Percentiles rank a stretch among this genome's conserved stretches.
phyloP scores from a whole-genome alignment of 2,797 vertebrate genomes.

The Notamacropus eugenii region DNA sequence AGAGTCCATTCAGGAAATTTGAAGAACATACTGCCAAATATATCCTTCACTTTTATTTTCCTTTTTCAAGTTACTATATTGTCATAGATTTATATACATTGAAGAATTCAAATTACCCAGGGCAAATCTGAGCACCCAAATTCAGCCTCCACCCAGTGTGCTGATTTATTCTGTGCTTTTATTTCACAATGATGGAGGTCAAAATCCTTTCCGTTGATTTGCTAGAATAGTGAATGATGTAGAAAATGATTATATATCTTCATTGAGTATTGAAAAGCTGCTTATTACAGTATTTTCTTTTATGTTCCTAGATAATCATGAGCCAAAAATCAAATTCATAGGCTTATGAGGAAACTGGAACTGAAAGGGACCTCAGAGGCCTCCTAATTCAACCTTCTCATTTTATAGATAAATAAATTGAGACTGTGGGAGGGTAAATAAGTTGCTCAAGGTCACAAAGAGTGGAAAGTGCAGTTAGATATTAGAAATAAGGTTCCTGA shows the following conservation, averaged over 20 bases:
- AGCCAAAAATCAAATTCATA: background rate
- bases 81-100: slow-evolving; percentile 10
- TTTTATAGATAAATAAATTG: background rate
- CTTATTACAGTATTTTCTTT: slow-evolving; percentile 33
- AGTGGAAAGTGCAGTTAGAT: background rate
- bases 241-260: slow-evolving; percentile 8
- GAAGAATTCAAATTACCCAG: slow-evolving; percentile 41
- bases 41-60: slow-evolving; percentile 5
- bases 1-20: background rate
- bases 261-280: background rate
- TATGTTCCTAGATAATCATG: slow-evolving; percentile 20
- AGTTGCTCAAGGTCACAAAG: background rate
- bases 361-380: background rate
- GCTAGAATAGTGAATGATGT: slow-evolving; percentile 1
- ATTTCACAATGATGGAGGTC: background rate
- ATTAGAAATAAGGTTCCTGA: background rate
- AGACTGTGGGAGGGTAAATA: background rate
- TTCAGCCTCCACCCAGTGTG: background rate
- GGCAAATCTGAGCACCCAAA: background rate
- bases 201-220: slow-evolving; percentile 28
- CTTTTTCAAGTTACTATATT: slow-evolving; percentile 34
- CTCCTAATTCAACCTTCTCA: background rate
- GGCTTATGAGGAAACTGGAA: background rate
- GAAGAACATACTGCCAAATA: background rate
- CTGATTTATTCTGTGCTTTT: background rate